Base-by-base conservation (phyloP, 2,113 vertebrate genomes). In the Zosterops hypoxanthus region DNA sequence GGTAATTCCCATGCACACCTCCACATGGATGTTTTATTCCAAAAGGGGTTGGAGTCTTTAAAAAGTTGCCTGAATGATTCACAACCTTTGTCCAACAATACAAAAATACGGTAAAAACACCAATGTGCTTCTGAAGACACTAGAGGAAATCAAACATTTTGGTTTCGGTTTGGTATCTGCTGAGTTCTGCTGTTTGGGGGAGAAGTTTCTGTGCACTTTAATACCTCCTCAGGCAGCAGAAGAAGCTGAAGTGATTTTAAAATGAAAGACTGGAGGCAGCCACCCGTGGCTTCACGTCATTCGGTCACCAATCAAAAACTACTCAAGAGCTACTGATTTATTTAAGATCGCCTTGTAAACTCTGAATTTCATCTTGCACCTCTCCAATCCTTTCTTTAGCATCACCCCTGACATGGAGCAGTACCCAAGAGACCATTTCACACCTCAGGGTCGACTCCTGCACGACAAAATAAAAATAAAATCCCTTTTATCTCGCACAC, bases 61-160 rank as follows among this genome's bases (percentile, higher is more conserved):
- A 10, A 14, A 44, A 72, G 52, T 3, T 21, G 9, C 64, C 46
- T 4, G 49, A 64, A 44, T 25, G 34, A 72, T n/a, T 59, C 36
- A 42, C 8, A 31, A 2, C 7, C 46, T 65, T 47, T 22, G 36
- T 1, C 1, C 1, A 70, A 82, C 93, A 72, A 17, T 1, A 2
- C 1, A 70, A 82, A 94, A 72, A 17, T 1, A 2, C 1, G 36
- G 20, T 1, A n/a, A 76, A 85, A 84, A 11, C 11, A 59, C 22
- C 33, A 4, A 11, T 0, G 64, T 6, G 11, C 8, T 75, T 71
- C 2, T 8, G 29, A 36, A 55, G 57, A 44, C 33, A 4, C 17
- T 0, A 0, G 2, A 25, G n/a, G 41, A 55, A 61, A 55, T n/a
- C 3, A 2, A 71, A 50, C 6, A 3, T 22, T 26, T 23, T 1